phyloP scores from a whole-genome alignment of 2,113 vertebrate genomes.

The Cettia cetti region DNA sequence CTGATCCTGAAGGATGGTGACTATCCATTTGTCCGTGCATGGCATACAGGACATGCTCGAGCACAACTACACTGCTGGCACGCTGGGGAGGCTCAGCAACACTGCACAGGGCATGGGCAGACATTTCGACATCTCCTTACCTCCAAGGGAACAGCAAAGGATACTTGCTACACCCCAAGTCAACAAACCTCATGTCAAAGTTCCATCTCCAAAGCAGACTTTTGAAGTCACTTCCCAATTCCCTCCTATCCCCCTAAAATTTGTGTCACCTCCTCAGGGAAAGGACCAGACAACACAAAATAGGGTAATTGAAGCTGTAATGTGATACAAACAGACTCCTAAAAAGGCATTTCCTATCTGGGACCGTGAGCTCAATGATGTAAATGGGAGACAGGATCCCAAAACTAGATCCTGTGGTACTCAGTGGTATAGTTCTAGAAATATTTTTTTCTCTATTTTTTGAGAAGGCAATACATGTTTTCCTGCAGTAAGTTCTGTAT shows the following conservation, averaged over 20 bases:
- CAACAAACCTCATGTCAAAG: rapidly evolving
- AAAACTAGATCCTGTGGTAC: rapidly evolving
- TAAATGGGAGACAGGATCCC: neutral
- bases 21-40: rapidly evolving
- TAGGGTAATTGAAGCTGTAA: neutral
- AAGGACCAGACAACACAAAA: rapidly evolving
- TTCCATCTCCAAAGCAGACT: too few relatives aligned
- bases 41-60: rapidly evolving
- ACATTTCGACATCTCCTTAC: too few relatives aligned
- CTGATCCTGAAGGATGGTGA: rapidly evolving
- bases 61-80: rapidly evolving
- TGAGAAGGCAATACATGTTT: rapidly evolving
- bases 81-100: rapidly evolving
- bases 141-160: neutral
- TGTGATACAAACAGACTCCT: rapidly evolving
- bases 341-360: neutral
- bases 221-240: rapidly evolving
- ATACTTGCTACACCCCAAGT: rapidly evolving
- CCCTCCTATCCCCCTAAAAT: neutral
- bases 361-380: neutral
- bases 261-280: rapidly evolving
- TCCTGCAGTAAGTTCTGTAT: neutral
- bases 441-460: rapidly evolving
- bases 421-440: rapidly evolving
- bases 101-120: rapidly evolving